Conservation (phyloP, 2,113 vertebrate genomes). For the Tiliqua scincoides region DNA sequence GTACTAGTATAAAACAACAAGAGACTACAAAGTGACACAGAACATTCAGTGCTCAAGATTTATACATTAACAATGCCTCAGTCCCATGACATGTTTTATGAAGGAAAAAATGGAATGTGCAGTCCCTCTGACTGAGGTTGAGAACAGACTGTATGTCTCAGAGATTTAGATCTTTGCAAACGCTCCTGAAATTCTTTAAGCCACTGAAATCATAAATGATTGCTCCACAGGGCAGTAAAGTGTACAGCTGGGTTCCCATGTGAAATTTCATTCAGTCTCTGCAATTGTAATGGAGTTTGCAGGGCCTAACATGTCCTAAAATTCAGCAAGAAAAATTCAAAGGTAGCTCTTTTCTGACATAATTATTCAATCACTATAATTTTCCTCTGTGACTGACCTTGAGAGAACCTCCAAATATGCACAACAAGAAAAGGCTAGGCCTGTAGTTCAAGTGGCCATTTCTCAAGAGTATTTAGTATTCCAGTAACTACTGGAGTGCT, state of each 20-base stretch:
- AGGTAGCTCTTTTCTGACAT: not conserved
- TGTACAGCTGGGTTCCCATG: not conserved
- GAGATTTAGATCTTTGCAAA: conserved; percentile 56
- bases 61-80: conserved; percentile 60
- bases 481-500: not conserved
- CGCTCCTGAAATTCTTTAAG: conserved; percentile 25
- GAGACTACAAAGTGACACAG: conserved; percentile 50
- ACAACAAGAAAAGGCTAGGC: not conserved
- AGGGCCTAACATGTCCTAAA: not conserved
- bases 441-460: not conserved
- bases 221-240: not conserved
- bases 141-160: conserved; percentile 29
- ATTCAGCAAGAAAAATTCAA: not conserved
- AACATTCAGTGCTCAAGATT: conserved; percentile 62
- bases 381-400: conserved; percentile 26
- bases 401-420: not conserved
- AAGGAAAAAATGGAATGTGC: conserved; percentile 62
- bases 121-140: conserved; percentile 45
- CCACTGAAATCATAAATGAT: conserved; percentile 32
- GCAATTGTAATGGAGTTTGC: conserved; percentile 22
- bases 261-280: not conserved
- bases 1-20: conserved; percentile 42
- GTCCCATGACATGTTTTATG: conserved; percentile 64
- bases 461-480: not conserved
- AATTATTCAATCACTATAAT: conserved; percentile 27